Evolutionary conservation across 1,140 invertebrate species (phyloP).

Genomic region (Rhyacophila brunnea): DNA sequence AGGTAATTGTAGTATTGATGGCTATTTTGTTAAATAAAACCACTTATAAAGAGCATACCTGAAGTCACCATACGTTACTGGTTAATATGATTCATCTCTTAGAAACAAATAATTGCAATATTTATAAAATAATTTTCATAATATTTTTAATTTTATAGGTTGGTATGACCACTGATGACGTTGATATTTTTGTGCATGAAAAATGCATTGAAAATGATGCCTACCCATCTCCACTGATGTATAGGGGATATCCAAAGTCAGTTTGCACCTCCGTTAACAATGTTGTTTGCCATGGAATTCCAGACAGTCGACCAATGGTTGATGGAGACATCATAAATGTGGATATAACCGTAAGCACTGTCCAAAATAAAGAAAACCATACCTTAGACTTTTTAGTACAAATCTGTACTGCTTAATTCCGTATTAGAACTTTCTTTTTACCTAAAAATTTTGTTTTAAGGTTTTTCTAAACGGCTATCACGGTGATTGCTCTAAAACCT

Average conservation of each 20-base stretch:
- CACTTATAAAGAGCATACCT: too few relatives aligned
- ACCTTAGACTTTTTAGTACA: too few relatives aligned
- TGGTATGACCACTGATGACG: conserved; percentile 83
- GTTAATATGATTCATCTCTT: too few relatives aligned
- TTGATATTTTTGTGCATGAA: conserved; percentile 77
- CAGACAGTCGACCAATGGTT: conserved; percentile 74
- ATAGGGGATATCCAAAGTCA: conserved; percentile 87
- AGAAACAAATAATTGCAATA: too few relatives aligned
- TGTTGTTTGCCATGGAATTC: conserved; percentile 93
- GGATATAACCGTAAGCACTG: conserved; percentile 88
- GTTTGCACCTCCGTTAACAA: conserved; percentile 95
- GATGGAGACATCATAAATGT: conserved; percentile 91
- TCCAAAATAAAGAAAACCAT: too few relatives aligned
- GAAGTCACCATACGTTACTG: too few relatives aligned
- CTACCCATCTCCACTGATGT: conserved; percentile 89
- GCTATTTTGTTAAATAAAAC: too few relatives aligned
- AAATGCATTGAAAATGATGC: conserved; percentile 68
- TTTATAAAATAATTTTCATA: too few relatives aligned
- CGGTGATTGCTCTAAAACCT: conserved; percentile 91
- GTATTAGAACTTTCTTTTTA: too few relatives aligned
- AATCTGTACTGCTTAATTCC: too few relatives aligned
- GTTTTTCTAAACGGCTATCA: conserved; percentile 84
- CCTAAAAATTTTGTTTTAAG: conserved; percentile 45
- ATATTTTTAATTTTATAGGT: conserved; percentile 59
- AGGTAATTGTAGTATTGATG: too few relatives aligned